A percentile compares a stretch with the other conserved stretches of the same genome.
Conservation (phyloP, 92 coral and sea anemone species). For the Epizoanthus scotinus region DNA sequence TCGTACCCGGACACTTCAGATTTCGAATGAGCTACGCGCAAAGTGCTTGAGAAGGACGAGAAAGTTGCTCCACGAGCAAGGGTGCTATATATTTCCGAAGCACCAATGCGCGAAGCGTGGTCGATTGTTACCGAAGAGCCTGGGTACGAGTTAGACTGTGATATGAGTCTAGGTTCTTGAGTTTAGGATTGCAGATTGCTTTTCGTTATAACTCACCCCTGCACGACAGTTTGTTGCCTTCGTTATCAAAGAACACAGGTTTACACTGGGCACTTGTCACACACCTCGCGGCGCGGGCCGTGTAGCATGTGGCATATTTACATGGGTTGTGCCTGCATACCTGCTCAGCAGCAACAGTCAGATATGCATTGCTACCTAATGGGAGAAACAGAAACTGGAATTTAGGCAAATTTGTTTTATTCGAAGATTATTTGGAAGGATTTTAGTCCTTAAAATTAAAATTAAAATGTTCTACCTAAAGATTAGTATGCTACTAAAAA, state of each 20-base stretch:
- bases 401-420: too few species aligned
- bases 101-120: too few species aligned
- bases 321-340: conserved; percentile 77
- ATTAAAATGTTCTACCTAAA: too few species aligned
- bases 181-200: neutral
- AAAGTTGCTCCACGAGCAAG: too few species aligned
- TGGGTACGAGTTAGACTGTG: neutral
- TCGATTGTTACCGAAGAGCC: too few species aligned
- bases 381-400: neutral
- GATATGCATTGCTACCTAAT: conserved; percentile 63
- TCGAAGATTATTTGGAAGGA: too few species aligned
- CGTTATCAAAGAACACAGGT: conserved; percentile 74
- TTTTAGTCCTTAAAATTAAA: too few species aligned
- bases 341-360: conserved; percentile 65
- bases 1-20: too few species aligned
- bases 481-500: too few species aligned
- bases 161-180: neutral
- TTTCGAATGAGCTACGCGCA: too few species aligned
- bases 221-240: conserved; percentile 69
- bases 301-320: conserved; percentile 68
- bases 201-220: conserved; percentile 61
- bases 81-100: too few species aligned
- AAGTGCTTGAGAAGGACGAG: too few species aligned
- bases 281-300: conserved; percentile 66
- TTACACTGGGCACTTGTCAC: conserved; percentile 69